Percentiles rank a stretch among this genome's conserved stretches.
These are phyloP conservation scores for Setipinna tenuifilis DNA, from an alignment of 2,797 vertebrate species.

Conservation along the genomic window DNA sequence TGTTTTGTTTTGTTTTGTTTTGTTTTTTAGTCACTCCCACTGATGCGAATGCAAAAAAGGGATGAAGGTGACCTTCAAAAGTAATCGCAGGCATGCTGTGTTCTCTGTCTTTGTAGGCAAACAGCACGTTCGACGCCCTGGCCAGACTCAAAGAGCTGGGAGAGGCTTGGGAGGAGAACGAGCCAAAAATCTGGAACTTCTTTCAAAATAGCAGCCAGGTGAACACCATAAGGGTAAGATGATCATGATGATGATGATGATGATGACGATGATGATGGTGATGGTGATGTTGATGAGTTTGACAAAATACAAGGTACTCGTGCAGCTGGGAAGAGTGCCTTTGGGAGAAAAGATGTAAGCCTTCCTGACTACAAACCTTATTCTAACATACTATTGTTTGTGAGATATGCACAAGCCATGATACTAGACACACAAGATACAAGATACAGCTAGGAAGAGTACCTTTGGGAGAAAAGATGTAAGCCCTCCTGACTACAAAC, in stretches of 20 bases:
- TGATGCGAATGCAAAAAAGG: neutral
- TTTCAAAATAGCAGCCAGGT: constrained; percentile 83
- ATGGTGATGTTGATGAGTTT: no score
- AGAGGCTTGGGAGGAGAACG: constrained; percentile 85
- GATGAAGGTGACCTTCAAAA: neutral
- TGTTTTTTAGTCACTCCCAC: neutral
- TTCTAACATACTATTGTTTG: no score
- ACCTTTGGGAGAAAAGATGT: no score
- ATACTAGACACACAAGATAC: no score
- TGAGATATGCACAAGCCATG: no score
- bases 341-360: no score
- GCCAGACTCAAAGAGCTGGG: constrained; percentile 82
- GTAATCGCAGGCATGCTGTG: constrained; percentile 16
- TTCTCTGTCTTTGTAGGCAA: constrained; percentile 76
- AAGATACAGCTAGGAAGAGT: no score
- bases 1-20: neutral
- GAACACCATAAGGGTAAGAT: constrained; percentile 81
- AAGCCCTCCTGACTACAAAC: no score
- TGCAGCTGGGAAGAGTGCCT: no score
- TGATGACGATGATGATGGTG: no score
- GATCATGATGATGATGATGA: neutral
- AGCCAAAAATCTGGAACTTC: constrained; percentile 83
- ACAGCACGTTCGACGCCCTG: constrained; percentile 86
- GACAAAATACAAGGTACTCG: no score
- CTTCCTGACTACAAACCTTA: no score